phyloP scores from a whole-genome alignment of 2,797 vertebrate species.

The Aselliscus stoliczkanus region DNA sequence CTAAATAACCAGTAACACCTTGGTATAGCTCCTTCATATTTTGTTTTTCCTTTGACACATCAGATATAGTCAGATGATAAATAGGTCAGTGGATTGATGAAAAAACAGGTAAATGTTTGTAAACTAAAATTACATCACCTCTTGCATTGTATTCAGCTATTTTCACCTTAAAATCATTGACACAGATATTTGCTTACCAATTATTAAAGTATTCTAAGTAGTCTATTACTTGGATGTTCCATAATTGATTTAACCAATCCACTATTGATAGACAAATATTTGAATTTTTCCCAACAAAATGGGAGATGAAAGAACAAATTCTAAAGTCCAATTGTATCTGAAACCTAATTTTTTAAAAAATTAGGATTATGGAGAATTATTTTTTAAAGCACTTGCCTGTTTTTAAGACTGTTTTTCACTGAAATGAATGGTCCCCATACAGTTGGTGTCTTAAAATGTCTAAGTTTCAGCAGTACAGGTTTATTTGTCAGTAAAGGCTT shows the following conservation, averaged over 20 bases:
- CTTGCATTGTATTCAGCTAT: not conserved
- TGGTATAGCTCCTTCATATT: not conserved
- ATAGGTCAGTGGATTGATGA: not conserved
- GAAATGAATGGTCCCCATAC: not conserved
- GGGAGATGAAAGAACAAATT: not conserved
- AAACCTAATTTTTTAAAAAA: not conserved
- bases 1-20: not conserved
- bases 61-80: not conserved
- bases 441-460: not conserved
- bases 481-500: not conserved
- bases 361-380: not conserved
- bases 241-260: not conserved
- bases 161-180: not conserved
- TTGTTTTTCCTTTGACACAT: not conserved
- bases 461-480: not conserved
- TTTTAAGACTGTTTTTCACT: not conserved
- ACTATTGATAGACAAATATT: not conserved
- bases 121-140: not conserved
- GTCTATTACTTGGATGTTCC: not conserved
- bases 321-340: not conserved
- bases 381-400: not conserved
- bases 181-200: not conserved
- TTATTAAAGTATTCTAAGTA: not conserved
- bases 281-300: not conserved
- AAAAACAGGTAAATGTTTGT: not conserved